Evolutionary conservation across 2,888 invertebrate genomes (phyloP).

Genomic region (Stratiomys singularior): DNA sequence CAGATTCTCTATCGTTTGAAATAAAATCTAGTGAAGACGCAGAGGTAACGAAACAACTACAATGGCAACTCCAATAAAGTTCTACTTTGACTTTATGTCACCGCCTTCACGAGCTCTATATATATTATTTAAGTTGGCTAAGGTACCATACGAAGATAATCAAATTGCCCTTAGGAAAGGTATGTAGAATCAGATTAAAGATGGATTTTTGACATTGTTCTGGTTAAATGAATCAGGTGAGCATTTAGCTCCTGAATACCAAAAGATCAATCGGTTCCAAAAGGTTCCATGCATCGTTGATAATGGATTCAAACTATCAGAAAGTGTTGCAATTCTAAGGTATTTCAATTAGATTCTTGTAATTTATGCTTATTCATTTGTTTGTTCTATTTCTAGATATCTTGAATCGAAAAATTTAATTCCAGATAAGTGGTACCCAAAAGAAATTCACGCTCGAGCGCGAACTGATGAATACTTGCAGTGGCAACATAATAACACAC

Average conservation of each 20-base stretch:
- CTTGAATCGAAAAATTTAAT: slow-evolving; percentile 54
- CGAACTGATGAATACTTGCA: slow-evolving; percentile 74
- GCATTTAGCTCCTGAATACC: slow-evolving; percentile 71
- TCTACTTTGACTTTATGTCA: slow-evolving; percentile 79
- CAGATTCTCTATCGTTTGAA: background rate
- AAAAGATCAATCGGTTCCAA: slow-evolving; percentile 70
- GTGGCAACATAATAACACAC: slow-evolving; percentile 75
- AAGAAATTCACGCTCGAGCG: slow-evolving; percentile 68
- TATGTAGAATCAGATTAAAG: slow-evolving; percentile 57
- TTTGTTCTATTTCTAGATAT: slow-evolving; percentile 64
- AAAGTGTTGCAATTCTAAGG: slow-evolving; percentile 76
- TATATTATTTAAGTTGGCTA: slow-evolving; percentile 73
- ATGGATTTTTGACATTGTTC: background rate
- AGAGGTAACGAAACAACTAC: background rate
- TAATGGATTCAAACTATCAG: slow-evolving; percentile 73
- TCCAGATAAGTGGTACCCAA: slow-evolving; percentile 72
- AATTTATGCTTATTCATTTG: background rate
- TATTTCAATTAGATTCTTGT: slow-evolving; percentile 60
- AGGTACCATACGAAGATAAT: slow-evolving; percentile 72
- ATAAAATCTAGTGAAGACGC: too few relatives aligned
- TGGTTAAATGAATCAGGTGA: slow-evolving; percentile 64
- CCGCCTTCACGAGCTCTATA: slow-evolving; percentile 79
- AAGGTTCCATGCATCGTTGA: slow-evolving; percentile 76
- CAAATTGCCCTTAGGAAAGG: slow-evolving; percentile 73
- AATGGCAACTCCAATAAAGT: slow-evolving; percentile 63